phyloP scores from a whole-genome alignment of 2,113 vertebrate genomes.

The Toxotes jaculatrix region DNA sequence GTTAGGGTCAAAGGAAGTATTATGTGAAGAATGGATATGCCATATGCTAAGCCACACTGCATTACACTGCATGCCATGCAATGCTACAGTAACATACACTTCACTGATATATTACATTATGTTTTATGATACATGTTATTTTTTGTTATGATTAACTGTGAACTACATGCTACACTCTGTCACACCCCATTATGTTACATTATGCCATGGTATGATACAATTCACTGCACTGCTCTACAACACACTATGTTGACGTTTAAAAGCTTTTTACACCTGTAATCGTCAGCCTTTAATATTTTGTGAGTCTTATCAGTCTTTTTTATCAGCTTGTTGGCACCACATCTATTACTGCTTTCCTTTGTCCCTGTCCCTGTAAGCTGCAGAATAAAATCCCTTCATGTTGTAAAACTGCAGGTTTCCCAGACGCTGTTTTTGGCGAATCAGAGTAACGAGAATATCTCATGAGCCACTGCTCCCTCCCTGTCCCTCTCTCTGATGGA shows the following conservation, averaged over 20 bases:
- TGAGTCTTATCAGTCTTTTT: slow-evolving; percentile 4
- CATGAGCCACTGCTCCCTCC: not conserved
- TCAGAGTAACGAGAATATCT: slow-evolving; percentile 44
- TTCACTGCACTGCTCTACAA: not conserved
- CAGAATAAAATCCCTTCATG: slow-evolving; percentile 7
- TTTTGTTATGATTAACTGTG: not conserved
- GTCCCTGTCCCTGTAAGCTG: not conserved
- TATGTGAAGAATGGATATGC: not conserved
- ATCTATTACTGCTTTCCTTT: slow-evolving; percentile 23
- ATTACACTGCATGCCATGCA: not conserved
- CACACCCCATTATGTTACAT: not conserved
- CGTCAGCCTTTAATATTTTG: not conserved
- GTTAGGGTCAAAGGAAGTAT: not conserved
- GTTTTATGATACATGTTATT: not conserved
- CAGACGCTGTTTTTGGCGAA: slow-evolving; percentile 45
- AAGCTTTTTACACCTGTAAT: not conserved
- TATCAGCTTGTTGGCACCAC: not conserved
- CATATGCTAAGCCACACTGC: not conserved
- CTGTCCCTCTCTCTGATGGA: slow-evolving; percentile 46
- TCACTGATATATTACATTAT: not conserved
- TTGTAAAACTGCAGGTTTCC: slow-evolving; percentile 6
- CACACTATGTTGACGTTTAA: not conserved
- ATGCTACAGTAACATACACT: not conserved
- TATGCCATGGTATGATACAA: not conserved
- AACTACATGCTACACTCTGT: not conserved